These are phyloP conservation scores for Esox niger DNA, from an alignment of 2,113 vertebrate genomes.

Conservation along the genomic window DNA sequence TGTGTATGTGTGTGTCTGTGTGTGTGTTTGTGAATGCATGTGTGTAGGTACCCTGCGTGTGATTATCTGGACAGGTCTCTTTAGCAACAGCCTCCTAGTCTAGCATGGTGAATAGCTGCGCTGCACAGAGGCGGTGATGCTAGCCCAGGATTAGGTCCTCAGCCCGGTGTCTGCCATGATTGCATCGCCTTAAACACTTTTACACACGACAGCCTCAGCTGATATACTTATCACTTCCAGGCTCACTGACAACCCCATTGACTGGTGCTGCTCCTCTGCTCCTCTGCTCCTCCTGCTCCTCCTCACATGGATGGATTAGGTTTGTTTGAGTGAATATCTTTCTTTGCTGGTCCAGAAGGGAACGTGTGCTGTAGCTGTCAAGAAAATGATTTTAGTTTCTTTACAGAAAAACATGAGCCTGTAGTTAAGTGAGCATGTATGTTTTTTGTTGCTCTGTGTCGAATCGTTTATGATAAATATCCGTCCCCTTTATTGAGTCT, in stretches of 20 bases:
- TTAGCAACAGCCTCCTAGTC: neutral
- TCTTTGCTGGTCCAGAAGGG: too few species aligned
- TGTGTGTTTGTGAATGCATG: slow-evolving; percentile 1
- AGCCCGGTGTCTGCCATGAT: slow-evolving; percentile 12
- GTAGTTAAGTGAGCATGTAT: neutral
- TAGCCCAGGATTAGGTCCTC: slow-evolving; percentile 20
- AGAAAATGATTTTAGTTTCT: neutral
- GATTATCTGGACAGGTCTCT: slow-evolving; percentile 6
- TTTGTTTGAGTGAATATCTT: too few species aligned
- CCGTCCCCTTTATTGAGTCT: slow-evolving; percentile 5
- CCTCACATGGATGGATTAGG: too few species aligned
- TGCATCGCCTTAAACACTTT: slow-evolving; percentile 24
- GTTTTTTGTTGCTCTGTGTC: neutral
- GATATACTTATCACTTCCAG: slow-evolving; percentile 30
- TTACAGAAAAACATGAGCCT: neutral
- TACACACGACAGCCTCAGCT: slow-evolving; percentile 19
- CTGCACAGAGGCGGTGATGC: slow-evolving; percentile 10
- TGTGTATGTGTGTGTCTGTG: neutral
- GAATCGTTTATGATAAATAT: neutral
- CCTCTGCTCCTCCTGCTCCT: too few species aligned
- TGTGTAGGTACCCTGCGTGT: neutral
- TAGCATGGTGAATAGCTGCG: neutral
- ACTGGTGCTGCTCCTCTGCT: too few species aligned
- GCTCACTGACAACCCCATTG: slow-evolving; percentile 23
- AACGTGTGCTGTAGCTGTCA: too few species aligned